Evolutionary conservation across 1,140 invertebrate species (phyloP), one percentile per base, ranked within the genome.

Genomic region (Platyscapa corneri): DNA sequence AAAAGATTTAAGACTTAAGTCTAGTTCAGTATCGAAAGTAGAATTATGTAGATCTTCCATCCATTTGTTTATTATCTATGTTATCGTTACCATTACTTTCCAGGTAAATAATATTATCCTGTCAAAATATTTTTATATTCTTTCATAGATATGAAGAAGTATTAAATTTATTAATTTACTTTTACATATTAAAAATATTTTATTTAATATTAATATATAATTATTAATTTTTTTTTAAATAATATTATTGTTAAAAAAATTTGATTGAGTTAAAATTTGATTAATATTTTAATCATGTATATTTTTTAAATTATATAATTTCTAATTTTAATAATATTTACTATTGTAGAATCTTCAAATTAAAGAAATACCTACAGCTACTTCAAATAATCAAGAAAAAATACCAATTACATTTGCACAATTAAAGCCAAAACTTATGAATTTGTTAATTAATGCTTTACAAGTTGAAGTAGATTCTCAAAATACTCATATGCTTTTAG

Each of bases 31-130:
- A 75, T 95, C 96, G 53, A 96, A 96, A 91, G 95, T 95, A 27
- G 98, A 99, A 89, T 92, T 99, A 65, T 94, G 98, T 84, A 96
- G 97, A 89, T 97, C 98, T 10, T 97, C 97, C 16, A 98, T 99
- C 86, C 97, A 98, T 89, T 93, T 99, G 34, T 93, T n/a, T 99
- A 27, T 92, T 99, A 76, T 99, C 98, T 0, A 95, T 99, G 90
- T 93, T 99, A 53, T 96, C 97, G 46, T 94, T 99, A 86, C 98
- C 98, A 0, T 94, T 99, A 67, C 98, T 94, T 99, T 98, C 91
- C 96, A 95, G 93, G 96, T 96, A 53, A 49, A 70, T 53, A 76
- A 23, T 16, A 12, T 1, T 7, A 3, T 74, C 42, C 14, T 74
- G 20, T 23, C 16, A 42, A 42, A 39, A 27, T 27, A 27, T 20